Evolutionary conservation across 2,797 vertebrate genomes (phyloP).

Genomic region (Arnoldichthys spilopterus): DNA sequence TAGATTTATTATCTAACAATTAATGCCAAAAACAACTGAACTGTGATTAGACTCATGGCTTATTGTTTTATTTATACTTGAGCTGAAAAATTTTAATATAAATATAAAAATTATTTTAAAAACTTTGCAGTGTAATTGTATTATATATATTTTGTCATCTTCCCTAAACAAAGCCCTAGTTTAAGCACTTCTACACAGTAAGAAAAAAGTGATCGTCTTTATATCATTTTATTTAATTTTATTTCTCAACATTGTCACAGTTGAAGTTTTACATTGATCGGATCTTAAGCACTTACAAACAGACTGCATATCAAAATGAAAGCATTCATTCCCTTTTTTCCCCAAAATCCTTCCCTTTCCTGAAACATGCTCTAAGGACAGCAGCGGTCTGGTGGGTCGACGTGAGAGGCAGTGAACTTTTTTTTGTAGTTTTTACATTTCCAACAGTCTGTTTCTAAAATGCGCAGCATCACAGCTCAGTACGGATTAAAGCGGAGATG

Average conservation of each 20-base stretch:
- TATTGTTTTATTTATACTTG: too few relatives aligned
- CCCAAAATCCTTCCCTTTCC: conserved; percentile 64
- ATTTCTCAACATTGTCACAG: conserved; percentile 96
- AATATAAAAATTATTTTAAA: too few relatives aligned
- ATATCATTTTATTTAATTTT: conserved; percentile 80
- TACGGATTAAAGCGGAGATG: conserved; percentile 76
- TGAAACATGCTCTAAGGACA: conserved; percentile 75
- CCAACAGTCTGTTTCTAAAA: conserved; percentile 83
- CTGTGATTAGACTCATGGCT: too few relatives aligned
- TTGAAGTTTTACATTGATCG: conserved; percentile 93
- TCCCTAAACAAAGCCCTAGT: not conserved
- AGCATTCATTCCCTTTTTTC: conserved; percentile 75
- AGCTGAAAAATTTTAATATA: too few relatives aligned
- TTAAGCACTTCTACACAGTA: not conserved
- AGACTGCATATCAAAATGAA: conserved; percentile 93
- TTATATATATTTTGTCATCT: not conserved
- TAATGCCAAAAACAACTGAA: too few relatives aligned
- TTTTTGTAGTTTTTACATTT: conserved; percentile 42
- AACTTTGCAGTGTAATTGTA: too few relatives aligned
- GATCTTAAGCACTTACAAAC: conserved; percentile 91
- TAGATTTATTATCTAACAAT: too few relatives aligned
- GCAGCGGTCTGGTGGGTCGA: conserved; percentile 73
- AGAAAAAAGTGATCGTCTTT: not conserved
- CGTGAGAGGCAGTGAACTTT: conserved; percentile 65
- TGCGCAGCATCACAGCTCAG: conserved; percentile 78